Conservation (phyloP, 2,113 vertebrate genomes). For the Caranx melampygus region DNA sequence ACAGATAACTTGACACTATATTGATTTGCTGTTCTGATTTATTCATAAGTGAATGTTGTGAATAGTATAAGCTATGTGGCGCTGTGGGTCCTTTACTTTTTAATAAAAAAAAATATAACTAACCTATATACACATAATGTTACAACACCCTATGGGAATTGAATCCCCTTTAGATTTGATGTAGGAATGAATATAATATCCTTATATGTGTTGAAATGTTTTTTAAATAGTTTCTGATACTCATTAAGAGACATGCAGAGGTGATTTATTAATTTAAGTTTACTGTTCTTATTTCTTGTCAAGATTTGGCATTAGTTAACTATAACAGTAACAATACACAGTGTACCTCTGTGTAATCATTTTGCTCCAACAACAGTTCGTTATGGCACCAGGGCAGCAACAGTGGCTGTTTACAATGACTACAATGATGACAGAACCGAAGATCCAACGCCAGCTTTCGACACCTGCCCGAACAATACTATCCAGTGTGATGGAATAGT, state of each 20-base stretch:
- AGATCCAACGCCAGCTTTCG: not conserved
- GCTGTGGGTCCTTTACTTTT: not conserved
- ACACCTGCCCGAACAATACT: conserved; percentile 72
- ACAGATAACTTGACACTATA: conserved; percentile 7
- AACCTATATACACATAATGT: not conserved
- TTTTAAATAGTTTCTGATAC: not conserved
- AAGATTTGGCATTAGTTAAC: not conserved
- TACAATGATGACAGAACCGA: rapidly evolving
- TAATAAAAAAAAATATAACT: no score
- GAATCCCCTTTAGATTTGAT: not conserved
- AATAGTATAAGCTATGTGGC: not conserved
- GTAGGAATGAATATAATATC: no score
- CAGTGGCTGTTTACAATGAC: rapidly evolving
- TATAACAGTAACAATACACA: not conserved
- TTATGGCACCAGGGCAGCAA: conserved; percentile 50
- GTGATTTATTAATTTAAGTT: not conserved
- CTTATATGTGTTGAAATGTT: not conserved
- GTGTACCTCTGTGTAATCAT: not conserved
- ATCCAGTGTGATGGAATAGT: conserved; percentile 65
- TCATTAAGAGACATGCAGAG: no score
- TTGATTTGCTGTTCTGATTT: conserved; percentile 12
- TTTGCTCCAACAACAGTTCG: conserved; percentile 61
- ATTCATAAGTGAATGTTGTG: conserved; percentile 1
- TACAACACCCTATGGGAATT: not conserved
- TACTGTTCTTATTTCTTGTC: not conserved